Conservation (phyloP, 2,113 vertebrate genomes). For the Chiloscyllium plagiosum region DNA sequence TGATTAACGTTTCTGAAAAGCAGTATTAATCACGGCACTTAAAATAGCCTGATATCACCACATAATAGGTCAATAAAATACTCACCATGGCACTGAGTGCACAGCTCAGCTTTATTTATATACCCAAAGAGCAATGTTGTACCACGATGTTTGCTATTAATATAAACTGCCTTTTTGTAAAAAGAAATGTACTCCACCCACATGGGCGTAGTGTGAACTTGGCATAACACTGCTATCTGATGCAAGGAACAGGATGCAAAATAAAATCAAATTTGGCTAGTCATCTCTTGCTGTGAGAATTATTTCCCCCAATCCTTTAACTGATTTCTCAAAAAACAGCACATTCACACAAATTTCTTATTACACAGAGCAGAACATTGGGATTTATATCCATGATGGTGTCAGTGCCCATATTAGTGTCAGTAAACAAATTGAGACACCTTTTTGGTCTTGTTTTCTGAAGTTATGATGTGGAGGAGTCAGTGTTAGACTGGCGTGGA, state of each 20-base stretch:
- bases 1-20: conserved; percentile 6
- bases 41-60: conserved; percentile 26
- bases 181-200: neutral
- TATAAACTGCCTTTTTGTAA: neutral
- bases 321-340: conserved; percentile 3
- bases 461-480: too few relatives aligned
- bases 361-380: neutral
- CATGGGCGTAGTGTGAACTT: neutral
- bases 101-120: neutral
- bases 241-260: neutral
- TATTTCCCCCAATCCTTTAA: neutral
- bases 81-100: neutral
- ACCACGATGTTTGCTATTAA: conserved; percentile 14
- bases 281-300: conserved; percentile 9
- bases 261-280: conserved; percentile 1
- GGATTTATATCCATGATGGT: neutral
- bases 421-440: neutral
- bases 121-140: neutral
- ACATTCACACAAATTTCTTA: neutral
- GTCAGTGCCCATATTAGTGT: neutral
- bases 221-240: neutral
- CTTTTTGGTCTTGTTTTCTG: neutral
- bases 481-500: too few relatives aligned
- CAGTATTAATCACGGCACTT: conserved; percentile 28
- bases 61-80: conserved; percentile 12